These are phyloP conservation scores for Marmota monax DNA, from an alignment of 2,113 vertebrate species.

Conservation along the genomic window DNA sequence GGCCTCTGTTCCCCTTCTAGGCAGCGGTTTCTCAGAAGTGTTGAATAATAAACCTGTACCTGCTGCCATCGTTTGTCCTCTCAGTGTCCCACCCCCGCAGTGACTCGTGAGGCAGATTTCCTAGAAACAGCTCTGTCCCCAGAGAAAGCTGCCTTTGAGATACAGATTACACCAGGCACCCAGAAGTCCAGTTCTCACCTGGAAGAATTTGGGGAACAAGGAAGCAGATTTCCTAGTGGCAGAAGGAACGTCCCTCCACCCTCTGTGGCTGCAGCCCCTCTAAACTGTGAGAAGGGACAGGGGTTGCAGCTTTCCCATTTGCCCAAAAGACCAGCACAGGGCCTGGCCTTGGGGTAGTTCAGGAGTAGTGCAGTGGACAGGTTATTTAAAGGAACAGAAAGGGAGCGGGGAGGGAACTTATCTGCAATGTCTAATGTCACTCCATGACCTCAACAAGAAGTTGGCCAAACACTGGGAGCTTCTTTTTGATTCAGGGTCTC, in stretches of 20 bases:
- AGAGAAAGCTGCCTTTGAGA: not conserved
- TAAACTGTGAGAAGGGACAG: not conserved
- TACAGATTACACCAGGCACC: not conserved
- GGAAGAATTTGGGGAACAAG: slow-evolving; percentile 46
- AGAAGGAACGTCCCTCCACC: not conserved
- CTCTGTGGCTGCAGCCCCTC: not conserved
- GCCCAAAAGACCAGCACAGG: not conserved
- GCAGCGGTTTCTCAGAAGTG: slow-evolving; percentile 66
- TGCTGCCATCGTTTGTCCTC: slow-evolving; percentile 44
- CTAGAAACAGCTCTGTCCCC: not conserved
- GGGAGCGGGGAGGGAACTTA: not conserved
- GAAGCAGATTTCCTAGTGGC: slow-evolving; percentile 69
- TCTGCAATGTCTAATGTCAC: not conserved
- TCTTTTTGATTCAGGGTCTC: not conserved
- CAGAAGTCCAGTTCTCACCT: not conserved
- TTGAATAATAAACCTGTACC: not conserved
- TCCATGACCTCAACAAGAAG: not conserved
- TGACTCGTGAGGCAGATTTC: not conserved
- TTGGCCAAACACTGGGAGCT: not conserved
- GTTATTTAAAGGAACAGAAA: not conserved
- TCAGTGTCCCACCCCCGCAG: not conserved
- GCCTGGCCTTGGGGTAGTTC: not conserved
- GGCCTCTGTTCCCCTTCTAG: slow-evolving; percentile 11
- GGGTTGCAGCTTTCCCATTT: not conserved
- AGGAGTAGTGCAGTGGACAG: not conserved